Evolutionary conservation across 1,140 invertebrate species (phyloP).

Genomic region (Berghia stephanieae): DNA sequence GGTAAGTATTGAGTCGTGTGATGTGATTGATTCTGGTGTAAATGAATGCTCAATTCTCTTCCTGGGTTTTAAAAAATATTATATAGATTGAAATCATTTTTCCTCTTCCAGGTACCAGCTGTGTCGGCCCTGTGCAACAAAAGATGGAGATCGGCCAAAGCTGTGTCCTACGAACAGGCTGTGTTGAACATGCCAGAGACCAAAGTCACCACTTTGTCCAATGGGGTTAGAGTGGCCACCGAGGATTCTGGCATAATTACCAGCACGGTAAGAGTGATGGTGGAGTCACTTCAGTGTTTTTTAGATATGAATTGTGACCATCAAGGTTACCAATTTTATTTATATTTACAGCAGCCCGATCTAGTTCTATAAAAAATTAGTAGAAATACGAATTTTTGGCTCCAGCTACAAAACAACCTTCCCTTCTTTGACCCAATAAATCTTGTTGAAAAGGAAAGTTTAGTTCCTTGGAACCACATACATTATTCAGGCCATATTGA

Average conservation of each 20-base stretch:
- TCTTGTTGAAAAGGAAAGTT: too few species aligned
- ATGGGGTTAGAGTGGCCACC: slow-evolving; percentile 92
- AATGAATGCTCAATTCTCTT: not conserved
- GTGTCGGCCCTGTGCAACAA: slow-evolving; percentile 17
- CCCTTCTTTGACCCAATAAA: too few species aligned
- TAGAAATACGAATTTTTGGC: too few species aligned
- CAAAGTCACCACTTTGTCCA: slow-evolving; percentile 83
- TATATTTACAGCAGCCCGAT: too few species aligned
- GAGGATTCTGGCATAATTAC: slow-evolving; percentile 95
- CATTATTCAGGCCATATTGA: too few species aligned
- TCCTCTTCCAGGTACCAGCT: slow-evolving; percentile 32
- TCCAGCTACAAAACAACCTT: too few species aligned
- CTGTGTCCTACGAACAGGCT: slow-evolving; percentile 44
- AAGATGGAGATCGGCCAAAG: slow-evolving; percentile 38
- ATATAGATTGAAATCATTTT: not conserved
- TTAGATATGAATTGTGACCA: too few species aligned
- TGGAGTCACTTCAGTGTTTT: too few species aligned
- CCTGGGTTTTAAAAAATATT: not conserved
- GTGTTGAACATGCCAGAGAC: slow-evolving; percentile 89
- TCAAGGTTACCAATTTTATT: too few species aligned
- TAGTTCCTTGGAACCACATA: too few species aligned
- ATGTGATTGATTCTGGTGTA: not conserved
- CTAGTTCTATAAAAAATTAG: too few species aligned
- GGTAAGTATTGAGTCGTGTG: not conserved
- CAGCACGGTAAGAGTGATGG: slow-evolving; percentile 83